These are phyloP conservation scores for Phytoseiulus persimilis DNA, from an alignment of 2,888 invertebrate species.

Conservation along the genomic window DNA sequence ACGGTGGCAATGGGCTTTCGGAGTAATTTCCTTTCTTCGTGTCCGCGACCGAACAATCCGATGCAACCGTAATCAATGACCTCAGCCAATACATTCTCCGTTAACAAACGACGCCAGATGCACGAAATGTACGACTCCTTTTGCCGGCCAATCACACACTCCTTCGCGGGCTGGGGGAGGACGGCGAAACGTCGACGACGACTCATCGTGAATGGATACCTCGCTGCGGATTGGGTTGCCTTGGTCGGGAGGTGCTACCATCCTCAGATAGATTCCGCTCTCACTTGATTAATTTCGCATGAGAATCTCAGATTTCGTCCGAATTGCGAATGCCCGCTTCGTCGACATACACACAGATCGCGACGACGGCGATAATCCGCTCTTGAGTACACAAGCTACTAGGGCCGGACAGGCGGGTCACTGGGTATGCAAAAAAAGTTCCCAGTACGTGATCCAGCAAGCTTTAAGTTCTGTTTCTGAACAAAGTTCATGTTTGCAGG, in stretches of 20 bases:
- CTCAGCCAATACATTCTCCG: neutral
- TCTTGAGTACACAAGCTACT: neutral
- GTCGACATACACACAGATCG: too few relatives aligned
- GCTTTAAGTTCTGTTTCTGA: neutral
- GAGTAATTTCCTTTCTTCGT: neutral
- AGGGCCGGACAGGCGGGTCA: neutral
- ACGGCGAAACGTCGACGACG: neutral
- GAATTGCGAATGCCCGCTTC: too few relatives aligned
- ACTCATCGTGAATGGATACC: neutral
- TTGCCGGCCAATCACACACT: neutral
- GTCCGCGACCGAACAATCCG: neutral
- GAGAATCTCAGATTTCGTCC: too few relatives aligned
- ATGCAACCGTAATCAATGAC: neutral
- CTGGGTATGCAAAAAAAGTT: neutral
- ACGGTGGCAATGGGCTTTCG: neutral
- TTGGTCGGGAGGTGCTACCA: too few relatives aligned
- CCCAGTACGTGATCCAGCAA: neutral
- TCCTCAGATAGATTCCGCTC: too few relatives aligned
- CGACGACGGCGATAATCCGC: too few relatives aligned
- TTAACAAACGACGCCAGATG: neutral
- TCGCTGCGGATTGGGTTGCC: neutral
- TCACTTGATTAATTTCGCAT: too few relatives aligned
- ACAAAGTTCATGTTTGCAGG: slow-evolving; percentile 54
- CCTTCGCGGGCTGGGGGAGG: neutral
- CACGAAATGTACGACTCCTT: neutral